phyloP scores from a whole-genome alignment of 2,797 vertebrate genomes.

The Scyliorhinus canicula region DNA sequence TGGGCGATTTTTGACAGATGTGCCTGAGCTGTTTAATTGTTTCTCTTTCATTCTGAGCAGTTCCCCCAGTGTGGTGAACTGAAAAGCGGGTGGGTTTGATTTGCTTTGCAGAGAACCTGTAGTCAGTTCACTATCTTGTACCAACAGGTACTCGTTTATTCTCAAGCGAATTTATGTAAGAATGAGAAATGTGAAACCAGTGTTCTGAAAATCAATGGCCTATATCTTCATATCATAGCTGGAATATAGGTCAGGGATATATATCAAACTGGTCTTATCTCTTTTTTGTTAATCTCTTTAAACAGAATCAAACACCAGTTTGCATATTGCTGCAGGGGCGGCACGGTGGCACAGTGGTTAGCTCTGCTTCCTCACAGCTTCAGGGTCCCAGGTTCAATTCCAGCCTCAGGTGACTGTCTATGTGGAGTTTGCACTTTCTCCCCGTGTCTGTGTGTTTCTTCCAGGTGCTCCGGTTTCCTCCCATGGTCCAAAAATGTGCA shows the following conservation, averaged over 20 bases:
- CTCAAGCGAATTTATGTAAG: not conserved
- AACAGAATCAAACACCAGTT: not conserved
- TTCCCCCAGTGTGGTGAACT: not conserved
- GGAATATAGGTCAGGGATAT: not conserved
- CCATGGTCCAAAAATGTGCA: no score
- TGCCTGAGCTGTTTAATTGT: slow-evolving; percentile 20
- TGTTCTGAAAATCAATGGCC: not conserved
- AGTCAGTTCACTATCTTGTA: not conserved
- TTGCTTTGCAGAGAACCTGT: not conserved
- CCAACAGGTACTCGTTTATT: not conserved
- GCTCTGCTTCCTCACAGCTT: no score
- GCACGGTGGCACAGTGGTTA: no score
- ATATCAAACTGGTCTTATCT: not conserved
- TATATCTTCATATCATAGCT: not conserved
- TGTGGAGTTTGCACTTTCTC: no score
- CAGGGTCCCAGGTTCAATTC: no score
- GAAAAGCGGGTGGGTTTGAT: not conserved
- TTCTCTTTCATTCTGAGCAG: not conserved
- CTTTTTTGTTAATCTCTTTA: not conserved
- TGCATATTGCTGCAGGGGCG: not conserved
- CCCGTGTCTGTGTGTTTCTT: no score
- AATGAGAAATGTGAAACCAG: not conserved
- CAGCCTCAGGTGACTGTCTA: no score
- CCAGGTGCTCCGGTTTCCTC: no score
- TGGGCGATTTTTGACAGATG: slow-evolving; percentile 15